These are phyloP conservation scores for Lithophane ornitopus DNA, from an alignment of 2,888 invertebrate genomes.

Conservation along the genomic window DNA sequence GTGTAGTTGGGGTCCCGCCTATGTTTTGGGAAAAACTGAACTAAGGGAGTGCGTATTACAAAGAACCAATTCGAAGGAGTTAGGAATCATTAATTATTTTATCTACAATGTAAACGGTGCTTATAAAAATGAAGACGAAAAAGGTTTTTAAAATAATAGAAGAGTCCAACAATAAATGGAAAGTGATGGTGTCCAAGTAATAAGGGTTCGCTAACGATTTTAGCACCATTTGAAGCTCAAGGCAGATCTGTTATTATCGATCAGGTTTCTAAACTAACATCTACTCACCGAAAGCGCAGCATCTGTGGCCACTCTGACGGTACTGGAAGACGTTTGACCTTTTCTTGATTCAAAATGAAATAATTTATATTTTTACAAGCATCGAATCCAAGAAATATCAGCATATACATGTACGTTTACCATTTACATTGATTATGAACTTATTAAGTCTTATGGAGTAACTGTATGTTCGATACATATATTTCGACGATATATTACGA, in stretches of 20 bases:
- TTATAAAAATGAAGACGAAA: neutral
- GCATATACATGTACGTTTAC: conserved; percentile 22
- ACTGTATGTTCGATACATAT: conserved; percentile 2
- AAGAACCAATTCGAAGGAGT: neutral
- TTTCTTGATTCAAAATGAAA: conserved; percentile 5
- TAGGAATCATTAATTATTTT: too few relatives aligned
- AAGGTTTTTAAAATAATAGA: neutral
- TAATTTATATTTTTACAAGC: neutral
- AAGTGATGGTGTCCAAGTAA: neutral
- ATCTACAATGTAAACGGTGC: neutral
- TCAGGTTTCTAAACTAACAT: neutral
- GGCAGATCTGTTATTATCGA: neutral
- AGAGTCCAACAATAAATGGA: neutral
- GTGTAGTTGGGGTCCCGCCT: neutral
- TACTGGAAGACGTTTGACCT: conserved; percentile 44
- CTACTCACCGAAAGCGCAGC: conserved; percentile 13
- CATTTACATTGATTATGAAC: neutral
- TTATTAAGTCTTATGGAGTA: conserved; percentile 5
- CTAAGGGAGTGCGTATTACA: neutral
- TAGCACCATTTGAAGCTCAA: conserved; percentile 2
- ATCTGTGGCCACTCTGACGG: neutral
- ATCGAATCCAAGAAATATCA: neutral
- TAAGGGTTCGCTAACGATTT: neutral
- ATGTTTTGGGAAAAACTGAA: neutral
- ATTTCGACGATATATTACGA: neutral